Evolutionary conservation across 1,140 invertebrate genomes (phyloP), one percentile per base, ranked within the genome.

Genomic region (Scaptomyza graminum): DNA sequence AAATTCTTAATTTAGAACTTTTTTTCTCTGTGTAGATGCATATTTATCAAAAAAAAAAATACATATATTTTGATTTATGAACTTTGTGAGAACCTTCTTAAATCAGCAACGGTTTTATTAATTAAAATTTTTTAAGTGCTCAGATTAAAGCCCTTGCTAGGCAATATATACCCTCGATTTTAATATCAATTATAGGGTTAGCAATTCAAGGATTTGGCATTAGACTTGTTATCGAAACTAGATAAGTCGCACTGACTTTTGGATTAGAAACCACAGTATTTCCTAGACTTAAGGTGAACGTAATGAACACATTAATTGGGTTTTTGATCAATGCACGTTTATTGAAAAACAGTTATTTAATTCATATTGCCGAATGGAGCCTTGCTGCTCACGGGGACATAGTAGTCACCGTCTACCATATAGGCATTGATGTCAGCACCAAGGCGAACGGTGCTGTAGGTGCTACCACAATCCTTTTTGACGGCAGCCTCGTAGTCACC

Each of bases 371-470:
- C 76, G 31, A 51, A 75, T 8, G 76, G 76, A 15, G 49, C 5
- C 13, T 52, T 31, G 12, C 51, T 71, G 15, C 74, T 68, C 3
- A 78, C 68, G 25, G 79, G 80, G n/a, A 81, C 71, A 59, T 75
- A 80, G 56, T 47, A 84, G 11, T 60, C 12, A 22, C 77, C 79
- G 7, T 5, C 11, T 0, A 28, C 55, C 43, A 44, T 71, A 5
- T 52, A 67, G n/a, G 55, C 37, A 13, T 74, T 78, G n/a, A 7
- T 22, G 2, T 59, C 9, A 8, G 74, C 69, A 5, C 75, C 78
- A 66, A 82, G 69, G 4, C 63, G 60, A 12, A 74, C 50, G 3
- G 47, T 47, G 18, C 91, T 92, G 34, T 57, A 76, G 3, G 61
- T 70, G 12, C 18, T 57, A 22, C 66, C 74, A 44, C 78, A 84